Evolutionary conservation across 1,140 invertebrate species (phyloP).

Genomic region (Danaus plexippus): DNA sequence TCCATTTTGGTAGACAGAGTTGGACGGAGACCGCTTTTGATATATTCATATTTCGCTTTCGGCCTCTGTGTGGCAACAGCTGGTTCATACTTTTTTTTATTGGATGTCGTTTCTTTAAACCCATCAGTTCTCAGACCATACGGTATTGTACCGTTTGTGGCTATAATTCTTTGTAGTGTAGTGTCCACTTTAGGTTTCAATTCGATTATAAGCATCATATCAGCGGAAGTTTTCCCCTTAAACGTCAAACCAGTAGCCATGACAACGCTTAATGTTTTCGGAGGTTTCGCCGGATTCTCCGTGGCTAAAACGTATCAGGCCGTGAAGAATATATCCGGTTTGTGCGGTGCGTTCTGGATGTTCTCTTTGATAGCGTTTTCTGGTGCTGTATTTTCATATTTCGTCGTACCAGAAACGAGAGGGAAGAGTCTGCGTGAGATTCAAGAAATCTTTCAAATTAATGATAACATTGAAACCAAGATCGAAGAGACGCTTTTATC

Average conservation of each 20-base stretch:
- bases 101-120: conserved; percentile 34
- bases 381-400: conserved; percentile 70
- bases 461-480: conserved; percentile 10
- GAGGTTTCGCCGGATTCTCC: conserved; percentile 57
- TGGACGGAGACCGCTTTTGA: conserved; percentile 79
- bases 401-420: conserved; percentile 81
- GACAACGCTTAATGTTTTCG: conserved; percentile 51
- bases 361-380: conserved; percentile 61
- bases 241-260: conserved; percentile 74
- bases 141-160: conserved; percentile 66
- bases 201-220: conserved; percentile 72
- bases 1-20: conserved; percentile 80
- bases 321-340: conserved; percentile 58
- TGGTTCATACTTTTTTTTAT: conserved; percentile 67
- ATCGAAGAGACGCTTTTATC: too few species aligned
- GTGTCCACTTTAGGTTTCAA: conserved; percentile 72
- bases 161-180: conserved; percentile 70
- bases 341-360: conserved; percentile 68
- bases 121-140: conserved; percentile 33
- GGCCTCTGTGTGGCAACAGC: conserved; percentile 64
- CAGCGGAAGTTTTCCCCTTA: conserved; percentile 74
- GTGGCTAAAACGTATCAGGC: conserved; percentile 69
- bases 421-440: conserved; percentile 79
- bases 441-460: conserved; percentile 58
- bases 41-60: conserved; percentile 72